Evolutionary conservation across 2,797 vertebrate genomes (phyloP).

Genomic region (Sitta carolinensis): DNA sequence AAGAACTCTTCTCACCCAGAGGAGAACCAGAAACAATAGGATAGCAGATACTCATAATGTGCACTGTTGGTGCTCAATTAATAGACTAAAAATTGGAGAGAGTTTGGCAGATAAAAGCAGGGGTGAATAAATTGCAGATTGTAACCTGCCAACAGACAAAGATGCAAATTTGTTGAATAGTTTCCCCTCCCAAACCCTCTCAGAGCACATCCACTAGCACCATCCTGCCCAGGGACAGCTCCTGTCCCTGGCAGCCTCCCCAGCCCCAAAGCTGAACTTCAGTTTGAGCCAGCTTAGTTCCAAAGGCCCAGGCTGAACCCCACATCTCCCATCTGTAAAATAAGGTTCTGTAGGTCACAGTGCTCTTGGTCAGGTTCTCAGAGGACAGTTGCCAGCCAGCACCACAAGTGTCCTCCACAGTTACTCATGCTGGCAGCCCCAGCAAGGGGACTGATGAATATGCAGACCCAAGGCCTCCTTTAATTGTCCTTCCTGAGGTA

Average conservation of each 20-base stretch:
- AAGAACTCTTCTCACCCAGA: constrained; percentile 19
- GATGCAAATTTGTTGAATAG: background rate
- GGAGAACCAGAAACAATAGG: constrained; percentile 22
- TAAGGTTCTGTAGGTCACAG: background rate
- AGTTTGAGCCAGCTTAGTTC: background rate
- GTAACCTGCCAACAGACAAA: constrained; percentile 17
- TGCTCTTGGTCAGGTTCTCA: background rate
- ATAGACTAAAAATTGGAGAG: constrained; percentile 29
- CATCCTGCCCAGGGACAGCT: background rate
- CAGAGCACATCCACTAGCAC: background rate
- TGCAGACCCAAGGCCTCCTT: background rate
- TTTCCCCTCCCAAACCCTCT: background rate
- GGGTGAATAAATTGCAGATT: constrained; percentile 30
- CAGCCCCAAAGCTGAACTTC: background rate
- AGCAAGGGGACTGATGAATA: background rate
- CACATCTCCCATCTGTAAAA: background rate
- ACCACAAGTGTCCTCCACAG: background rate
- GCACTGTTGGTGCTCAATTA: constrained; percentile 47
- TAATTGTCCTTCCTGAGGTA: constrained; percentile 12
- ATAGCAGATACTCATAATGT: constrained; percentile 11
- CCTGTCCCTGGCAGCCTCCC: background rate
- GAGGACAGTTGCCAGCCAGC: constrained; percentile 4
- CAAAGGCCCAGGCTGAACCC: background rate
- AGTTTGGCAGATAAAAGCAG: constrained; percentile 39
- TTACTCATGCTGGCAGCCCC: background rate